phyloP scores from a whole-genome alignment of 1,140 invertebrate species.

The Bombus ignitus region DNA sequence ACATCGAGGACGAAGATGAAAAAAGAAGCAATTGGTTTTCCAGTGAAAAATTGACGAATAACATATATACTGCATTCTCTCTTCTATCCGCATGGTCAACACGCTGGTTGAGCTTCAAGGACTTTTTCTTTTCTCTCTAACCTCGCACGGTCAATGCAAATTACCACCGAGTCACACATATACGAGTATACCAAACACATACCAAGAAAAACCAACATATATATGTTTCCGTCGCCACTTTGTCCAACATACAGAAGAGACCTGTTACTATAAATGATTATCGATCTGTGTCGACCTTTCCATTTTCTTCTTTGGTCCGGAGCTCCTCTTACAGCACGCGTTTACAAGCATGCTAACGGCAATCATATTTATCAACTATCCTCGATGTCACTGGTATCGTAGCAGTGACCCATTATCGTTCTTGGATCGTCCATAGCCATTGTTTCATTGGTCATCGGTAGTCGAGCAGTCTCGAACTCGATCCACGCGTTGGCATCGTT shows the following conservation, averaged over 20 bases:
- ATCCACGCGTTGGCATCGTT: conserved; percentile 14
- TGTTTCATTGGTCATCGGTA: conserved; percentile 19
- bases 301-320: conserved; percentile 6
- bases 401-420: conserved; percentile 3
- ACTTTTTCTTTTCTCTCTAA: conserved; percentile 40
- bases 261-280: background rate
- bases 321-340: background rate
- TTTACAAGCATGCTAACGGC: background rate
- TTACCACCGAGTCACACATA: conserved; percentile 53
- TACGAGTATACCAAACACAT: background rate
- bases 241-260: conserved; percentile 5
- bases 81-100: background rate
- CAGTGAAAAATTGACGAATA: background rate
- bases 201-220: background rate
- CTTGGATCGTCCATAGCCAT: conserved; percentile 23
- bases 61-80: conserved; percentile 13
- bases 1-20: conserved; percentile 15
- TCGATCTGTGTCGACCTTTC: background rate
- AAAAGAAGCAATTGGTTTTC: background rate
- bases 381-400: background rate
- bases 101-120: conserved; percentile 16
- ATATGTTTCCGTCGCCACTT: background rate
- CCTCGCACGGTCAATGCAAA: conserved; percentile 49
- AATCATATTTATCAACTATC: too few species aligned
- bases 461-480: conserved; percentile 1